phyloP scores from a whole-genome alignment of 2,113 vertebrate species.

The Salvator merianae region DNA sequence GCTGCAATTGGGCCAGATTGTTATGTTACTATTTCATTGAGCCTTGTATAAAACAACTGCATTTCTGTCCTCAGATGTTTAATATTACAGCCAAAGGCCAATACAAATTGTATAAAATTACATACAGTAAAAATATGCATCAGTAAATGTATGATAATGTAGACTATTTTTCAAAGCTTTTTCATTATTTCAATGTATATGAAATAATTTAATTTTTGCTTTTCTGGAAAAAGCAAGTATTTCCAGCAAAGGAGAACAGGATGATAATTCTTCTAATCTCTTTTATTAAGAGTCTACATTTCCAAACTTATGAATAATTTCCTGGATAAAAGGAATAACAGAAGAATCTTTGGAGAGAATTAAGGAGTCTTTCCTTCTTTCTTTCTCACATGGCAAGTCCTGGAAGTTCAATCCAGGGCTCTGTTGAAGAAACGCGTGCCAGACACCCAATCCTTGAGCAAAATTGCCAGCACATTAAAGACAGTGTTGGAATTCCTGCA shows the following conservation, averaged over 20 bases:
- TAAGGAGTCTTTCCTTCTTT: not conserved
- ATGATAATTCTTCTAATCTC: not conserved
- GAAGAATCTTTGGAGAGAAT: not conserved
- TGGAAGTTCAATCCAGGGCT: too few species aligned
- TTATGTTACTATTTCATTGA: not conserved
- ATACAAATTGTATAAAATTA: too few species aligned
- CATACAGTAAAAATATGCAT: too few species aligned
- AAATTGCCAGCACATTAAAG: too few species aligned
- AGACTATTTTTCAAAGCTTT: not conserved
- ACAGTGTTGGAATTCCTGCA: too few species aligned
- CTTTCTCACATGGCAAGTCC: too few species aligned
- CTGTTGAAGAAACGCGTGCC: too few species aligned
- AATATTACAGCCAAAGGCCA: too few species aligned
- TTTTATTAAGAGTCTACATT: not conserved
- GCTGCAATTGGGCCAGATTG: not conserved
- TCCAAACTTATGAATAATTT: not conserved
- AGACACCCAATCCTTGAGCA: too few species aligned
- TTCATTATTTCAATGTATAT: not conserved
- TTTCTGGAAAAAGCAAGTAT: not conserved
- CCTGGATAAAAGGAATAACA: not conserved
- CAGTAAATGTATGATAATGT: too few species aligned
- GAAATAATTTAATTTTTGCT: not conserved
- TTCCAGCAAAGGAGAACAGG: not conserved
- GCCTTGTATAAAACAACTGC: not conserved
- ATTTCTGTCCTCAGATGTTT: not conserved